phyloP scores from a whole-genome alignment of 1,140 invertebrate genomes.

The Drosophila sproati region DNA sequence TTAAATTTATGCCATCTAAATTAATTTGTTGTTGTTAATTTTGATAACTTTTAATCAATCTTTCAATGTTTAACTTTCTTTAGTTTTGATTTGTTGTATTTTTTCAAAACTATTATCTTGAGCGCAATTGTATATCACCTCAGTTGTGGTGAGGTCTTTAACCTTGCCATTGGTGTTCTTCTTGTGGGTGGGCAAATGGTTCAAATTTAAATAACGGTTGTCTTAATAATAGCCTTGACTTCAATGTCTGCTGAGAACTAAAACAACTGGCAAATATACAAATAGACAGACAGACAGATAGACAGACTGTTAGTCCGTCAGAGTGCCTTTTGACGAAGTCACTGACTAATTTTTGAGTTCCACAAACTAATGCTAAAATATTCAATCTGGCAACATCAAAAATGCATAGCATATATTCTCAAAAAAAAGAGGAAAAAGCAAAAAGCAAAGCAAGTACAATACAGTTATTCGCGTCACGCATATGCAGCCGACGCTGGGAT shows the following conservation, averaged over 20 bases:
- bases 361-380: slow-evolving; percentile 8
- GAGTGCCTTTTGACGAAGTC: neutral
- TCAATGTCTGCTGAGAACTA: slow-evolving; percentile 60
- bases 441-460: no score
- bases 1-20: no score
- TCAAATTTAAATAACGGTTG: slow-evolving; percentile 6
- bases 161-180: slow-evolving; percentile 16
- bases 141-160: slow-evolving; percentile 48
- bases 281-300: neutral
- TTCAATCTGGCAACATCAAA: slow-evolving; percentile 56
- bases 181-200: no score
- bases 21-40: no score
- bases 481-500: slow-evolving; percentile 41
- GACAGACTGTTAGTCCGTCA: neutral
- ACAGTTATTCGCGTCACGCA: slow-evolving; percentile 57
- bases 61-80: no score
- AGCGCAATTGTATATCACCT: no score
- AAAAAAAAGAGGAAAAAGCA: neutral
- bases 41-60: no score
- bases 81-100: no score
- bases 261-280: slow-evolving; percentile 62
- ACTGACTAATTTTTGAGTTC: slow-evolving; percentile 30
- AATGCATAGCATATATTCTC: slow-evolving; percentile 59
- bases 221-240: slow-evolving; percentile 28
- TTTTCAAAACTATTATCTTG: no score